Percentiles rank a stretch among this genome's conserved stretches.
Conservation (phyloP, 2,888 invertebrate genomes). For the Phytoseiulus persimilis region DNA sequence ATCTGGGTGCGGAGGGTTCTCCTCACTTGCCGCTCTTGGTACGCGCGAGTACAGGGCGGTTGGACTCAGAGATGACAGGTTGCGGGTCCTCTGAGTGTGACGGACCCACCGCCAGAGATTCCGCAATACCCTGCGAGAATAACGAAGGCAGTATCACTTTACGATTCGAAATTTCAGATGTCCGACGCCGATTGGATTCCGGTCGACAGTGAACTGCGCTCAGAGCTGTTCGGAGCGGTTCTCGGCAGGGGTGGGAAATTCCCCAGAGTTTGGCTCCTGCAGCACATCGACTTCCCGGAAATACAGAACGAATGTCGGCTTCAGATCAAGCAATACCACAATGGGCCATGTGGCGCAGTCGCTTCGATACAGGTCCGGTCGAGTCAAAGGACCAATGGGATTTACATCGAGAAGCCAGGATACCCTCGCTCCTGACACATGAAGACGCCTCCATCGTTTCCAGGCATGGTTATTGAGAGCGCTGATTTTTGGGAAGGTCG, state of each 20-base stretch:
- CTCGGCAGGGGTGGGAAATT: not conserved
- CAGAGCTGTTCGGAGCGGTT: not conserved
- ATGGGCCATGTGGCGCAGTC: conserved; percentile 21
- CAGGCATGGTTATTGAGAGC: conserved; percentile 22
- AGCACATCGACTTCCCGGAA: conserved; percentile 23
- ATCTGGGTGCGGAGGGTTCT: too few species aligned
- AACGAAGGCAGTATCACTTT: not conserved
- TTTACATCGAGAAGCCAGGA: too few species aligned
- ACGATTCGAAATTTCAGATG: not conserved
- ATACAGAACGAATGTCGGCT: conserved; percentile 24
- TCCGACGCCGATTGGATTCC: not conserved
- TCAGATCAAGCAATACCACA: conserved; percentile 17
- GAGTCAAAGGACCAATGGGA: too few species aligned
- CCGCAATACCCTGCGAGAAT: not conserved
- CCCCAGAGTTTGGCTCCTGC: not conserved
- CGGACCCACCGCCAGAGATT: too few species aligned
- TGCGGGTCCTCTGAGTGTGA: too few species aligned
- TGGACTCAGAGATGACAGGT: too few species aligned
- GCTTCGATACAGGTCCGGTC: conserved; percentile 13
- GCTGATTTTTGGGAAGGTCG: not conserved
- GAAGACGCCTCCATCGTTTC: not conserved
- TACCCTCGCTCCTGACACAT: too few species aligned
- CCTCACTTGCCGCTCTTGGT: too few species aligned
- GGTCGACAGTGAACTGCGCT: not conserved
- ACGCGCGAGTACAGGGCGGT: too few species aligned